Evolutionary conservation across 2,888 invertebrate genomes (phyloP).

Genomic region (Athrips mouffetella): DNA sequence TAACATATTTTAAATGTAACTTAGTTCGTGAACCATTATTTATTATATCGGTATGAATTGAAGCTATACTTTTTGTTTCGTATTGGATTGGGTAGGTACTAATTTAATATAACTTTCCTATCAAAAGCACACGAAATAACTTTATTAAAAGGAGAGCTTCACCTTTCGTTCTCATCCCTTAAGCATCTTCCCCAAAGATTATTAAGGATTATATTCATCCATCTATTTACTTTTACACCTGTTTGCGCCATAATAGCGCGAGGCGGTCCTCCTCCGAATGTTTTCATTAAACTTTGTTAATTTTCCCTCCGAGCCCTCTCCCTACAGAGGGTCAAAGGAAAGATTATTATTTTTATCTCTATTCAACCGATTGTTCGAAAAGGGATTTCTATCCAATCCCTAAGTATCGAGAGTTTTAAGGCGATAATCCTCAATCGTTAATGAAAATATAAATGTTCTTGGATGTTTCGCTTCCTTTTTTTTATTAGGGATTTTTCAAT

Average conservation of each 20-base stretch:
- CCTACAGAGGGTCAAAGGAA: conserved; percentile 21
- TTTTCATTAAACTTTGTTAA: conserved; percentile 71
- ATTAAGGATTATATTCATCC: conserved; percentile 38
- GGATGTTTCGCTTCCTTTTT: neutral
- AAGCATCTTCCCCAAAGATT: conserved; percentile 20
- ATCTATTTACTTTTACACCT: conserved; percentile 50
- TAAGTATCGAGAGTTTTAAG: neutral
- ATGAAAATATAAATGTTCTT: neutral
- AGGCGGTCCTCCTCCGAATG: conserved; percentile 36
- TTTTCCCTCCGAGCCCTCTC: conserved; percentile 35
- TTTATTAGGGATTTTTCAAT: neutral
- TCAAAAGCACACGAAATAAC: too few species aligned
- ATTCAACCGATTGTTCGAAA: neutral
- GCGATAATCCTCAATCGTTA: neutral
- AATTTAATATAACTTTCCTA: too few species aligned
- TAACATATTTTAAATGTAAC: too few species aligned
- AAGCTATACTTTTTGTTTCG: too few species aligned
- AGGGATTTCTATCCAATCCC: neutral
- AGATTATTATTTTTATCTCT: conserved; percentile 35
- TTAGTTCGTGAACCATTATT: too few species aligned
- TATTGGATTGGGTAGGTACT: too few species aligned
- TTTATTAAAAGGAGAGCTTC: too few species aligned
- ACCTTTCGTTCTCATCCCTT: conserved; percentile 23
- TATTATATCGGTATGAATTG: too few species aligned
- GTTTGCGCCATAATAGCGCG: conserved; percentile 36